Base-by-base conservation (phyloP, 2,888 invertebrate genomes). In the Schizotus pectinicornis region DNA sequence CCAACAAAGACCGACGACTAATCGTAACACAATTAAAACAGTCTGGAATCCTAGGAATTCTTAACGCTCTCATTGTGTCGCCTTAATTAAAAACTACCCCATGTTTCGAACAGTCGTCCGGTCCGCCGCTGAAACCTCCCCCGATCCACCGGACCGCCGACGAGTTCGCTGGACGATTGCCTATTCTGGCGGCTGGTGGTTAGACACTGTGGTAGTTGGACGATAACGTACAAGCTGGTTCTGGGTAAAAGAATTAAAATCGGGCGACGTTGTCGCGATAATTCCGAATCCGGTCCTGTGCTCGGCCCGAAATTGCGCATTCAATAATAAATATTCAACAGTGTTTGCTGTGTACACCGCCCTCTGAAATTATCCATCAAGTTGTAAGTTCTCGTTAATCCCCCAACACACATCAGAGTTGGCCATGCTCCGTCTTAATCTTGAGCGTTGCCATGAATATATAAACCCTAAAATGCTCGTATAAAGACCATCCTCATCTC, bases 31-130 rank as follows among this genome's bases (percentile, higher is more conserved):
- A 76, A 77, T 77, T 77, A 77, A 74, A 73, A 68, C 66, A 69
- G 67, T 68, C 68, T 70, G 77, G 78, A 77, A 79, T 78, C 76
- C 71, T 67, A 70, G 75, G 78, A 77, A 79, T 79, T 78, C 79
- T 79, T 79, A 77, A 77, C 77, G 78, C 73, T 74, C 72, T 72
- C 77, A 73, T 77, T 75, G 74, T 76, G 77, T 77, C 76, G 76
- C 78, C 78, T 79, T 79, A 79, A 79, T 79, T 79, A 79, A 79
- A 79, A 79, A 79, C 75, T 76, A 75, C 76, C 75, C 74, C 71
- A 73, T 69, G 73, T 71, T 71, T 65, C 61, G 65, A 62, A 54
- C 62, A 67, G 68, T 60, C 54, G 72, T 56, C 67, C 74, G 65
- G 58, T 51, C 34, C 60, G 51, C 60, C 37, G 36, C 64, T 36